Evolutionary conservation across 2,113 vertebrate genomes (phyloP).

Genomic region (Mesitornis unicolor): DNA sequence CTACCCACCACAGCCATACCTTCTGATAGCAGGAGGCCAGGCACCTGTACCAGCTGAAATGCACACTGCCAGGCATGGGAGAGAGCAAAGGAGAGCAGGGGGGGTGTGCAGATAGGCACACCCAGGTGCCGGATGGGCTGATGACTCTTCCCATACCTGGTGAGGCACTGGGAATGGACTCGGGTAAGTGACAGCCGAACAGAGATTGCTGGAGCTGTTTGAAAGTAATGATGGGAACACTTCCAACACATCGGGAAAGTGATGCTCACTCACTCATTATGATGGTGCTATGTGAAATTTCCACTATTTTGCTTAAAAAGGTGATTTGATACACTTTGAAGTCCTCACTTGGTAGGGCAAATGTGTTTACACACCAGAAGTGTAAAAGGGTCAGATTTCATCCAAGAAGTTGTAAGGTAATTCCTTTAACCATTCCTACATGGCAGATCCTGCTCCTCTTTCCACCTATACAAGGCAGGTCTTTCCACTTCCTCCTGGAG

Average conservation of each 20-base stretch:
- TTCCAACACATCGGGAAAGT: neutral
- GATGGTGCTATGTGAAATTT: neutral
- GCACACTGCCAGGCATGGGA: neutral
- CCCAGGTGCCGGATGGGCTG: accelerated
- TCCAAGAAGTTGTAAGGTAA: neutral
- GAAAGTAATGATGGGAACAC: neutral
- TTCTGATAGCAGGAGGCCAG: neutral
- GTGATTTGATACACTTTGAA: neutral
- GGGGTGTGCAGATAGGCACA: neutral
- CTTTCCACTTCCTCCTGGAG: neutral
- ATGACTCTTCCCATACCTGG: neutral
- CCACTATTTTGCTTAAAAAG: neutral
- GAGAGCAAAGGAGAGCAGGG: neutral
- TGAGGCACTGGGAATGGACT: neutral
- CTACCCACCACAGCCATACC: neutral
- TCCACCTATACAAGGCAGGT: neutral
- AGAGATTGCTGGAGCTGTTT: neutral
- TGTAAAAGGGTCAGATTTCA: neutral
- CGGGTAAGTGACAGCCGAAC: neutral
- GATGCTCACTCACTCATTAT: neutral
- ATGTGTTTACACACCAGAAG: neutral
- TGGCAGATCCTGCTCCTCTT: neutral
- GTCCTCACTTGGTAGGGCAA: neutral
- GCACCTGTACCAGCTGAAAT: neutral
- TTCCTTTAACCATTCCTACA: neutral